Percentiles rank a stretch among this genome's conserved stretches.
Evolutionary conservation across 2,888 invertebrate species (phyloP).

Genomic region (Microctonus brassicae): DNA sequence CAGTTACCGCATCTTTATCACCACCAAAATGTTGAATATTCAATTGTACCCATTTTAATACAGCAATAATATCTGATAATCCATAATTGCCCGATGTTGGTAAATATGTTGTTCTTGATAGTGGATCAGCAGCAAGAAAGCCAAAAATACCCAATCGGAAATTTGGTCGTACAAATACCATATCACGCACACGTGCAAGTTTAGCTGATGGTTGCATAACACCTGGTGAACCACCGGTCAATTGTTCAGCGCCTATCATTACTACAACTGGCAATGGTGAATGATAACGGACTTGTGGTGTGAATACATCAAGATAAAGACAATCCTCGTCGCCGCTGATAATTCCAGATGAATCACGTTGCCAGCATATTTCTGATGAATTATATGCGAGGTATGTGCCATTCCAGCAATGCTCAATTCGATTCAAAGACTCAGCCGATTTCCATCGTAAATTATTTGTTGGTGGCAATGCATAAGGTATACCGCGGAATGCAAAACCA

Average conservation of each 20-base stretch:
- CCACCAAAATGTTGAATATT: constrained; percentile 90
- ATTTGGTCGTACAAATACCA: constrained; percentile 89
- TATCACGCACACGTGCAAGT: constrained; percentile 82
- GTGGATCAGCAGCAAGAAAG: constrained; percentile 81
- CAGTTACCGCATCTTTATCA: constrained; percentile 81
- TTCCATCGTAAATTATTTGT: constrained; percentile 79
- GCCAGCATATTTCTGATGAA: constrained; percentile 78
- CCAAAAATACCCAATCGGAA: constrained; percentile 79
- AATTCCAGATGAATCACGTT: constrained; percentile 78
- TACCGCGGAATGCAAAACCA: constrained; percentile 84
- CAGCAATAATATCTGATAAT: constrained; percentile 83
- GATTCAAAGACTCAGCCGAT: constrained; percentile 77
- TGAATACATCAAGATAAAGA: constrained; percentile 84
- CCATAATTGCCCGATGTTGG: constrained; percentile 89
- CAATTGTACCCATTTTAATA: constrained; percentile 83
- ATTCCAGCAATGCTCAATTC: constrained; percentile 84
- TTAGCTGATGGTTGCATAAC: constrained; percentile 81
- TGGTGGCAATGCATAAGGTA: constrained; percentile 85
- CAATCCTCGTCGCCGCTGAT: constrained; percentile 85
- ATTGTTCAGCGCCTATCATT: constrained; percentile 82
- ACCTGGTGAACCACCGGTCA: constrained; percentile 84
- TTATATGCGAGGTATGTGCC: constrained; percentile 80
- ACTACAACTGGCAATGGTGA: constrained; percentile 87
- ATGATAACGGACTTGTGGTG: constrained; percentile 84
- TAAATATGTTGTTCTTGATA: constrained; percentile 80